phyloP scores from a whole-genome alignment of 1,140 invertebrate species.

The Centruroides vittatus region DNA sequence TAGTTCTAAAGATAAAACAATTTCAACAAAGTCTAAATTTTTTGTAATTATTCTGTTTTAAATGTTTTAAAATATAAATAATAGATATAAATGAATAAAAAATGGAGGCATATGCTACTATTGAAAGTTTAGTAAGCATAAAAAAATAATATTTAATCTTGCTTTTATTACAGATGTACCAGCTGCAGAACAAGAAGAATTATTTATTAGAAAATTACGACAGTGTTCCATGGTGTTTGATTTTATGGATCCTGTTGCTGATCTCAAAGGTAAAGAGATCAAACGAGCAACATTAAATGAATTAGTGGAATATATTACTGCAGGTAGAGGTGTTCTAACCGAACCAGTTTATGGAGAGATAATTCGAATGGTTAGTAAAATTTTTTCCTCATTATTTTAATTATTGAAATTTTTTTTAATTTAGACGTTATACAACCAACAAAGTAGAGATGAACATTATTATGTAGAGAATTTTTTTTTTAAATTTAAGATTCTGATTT shows the following conservation, averaged over 20 bases:
- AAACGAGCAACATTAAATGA: constrained; percentile 92
- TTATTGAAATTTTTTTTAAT: background rate
- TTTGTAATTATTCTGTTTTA: too few relatives aligned
- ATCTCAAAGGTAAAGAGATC: constrained; percentile 99
- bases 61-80: too few relatives aligned
- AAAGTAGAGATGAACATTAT: background rate
- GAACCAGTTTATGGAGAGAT: constrained; percentile 50
- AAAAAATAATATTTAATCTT: too few relatives aligned
- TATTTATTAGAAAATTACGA: constrained; percentile 91
- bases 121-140: too few relatives aligned
- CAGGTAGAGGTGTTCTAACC: constrained; percentile 79
- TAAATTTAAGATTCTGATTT: too few relatives aligned
- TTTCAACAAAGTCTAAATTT: too few relatives aligned
- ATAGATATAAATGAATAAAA: too few relatives aligned
- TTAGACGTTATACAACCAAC: background rate
- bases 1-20: too few relatives aligned
- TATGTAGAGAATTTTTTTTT: background rate
- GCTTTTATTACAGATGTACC: constrained; percentile 9
- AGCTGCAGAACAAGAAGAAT: constrained; percentile 62
- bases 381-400: too few relatives aligned
- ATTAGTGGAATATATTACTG: constrained; percentile 88
- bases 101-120: too few relatives aligned
- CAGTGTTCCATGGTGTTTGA: constrained; percentile 98
- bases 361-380: constrained; percentile 19
- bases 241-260: constrained; percentile 97